Conservation (phyloP, 2,797 vertebrate genomes). For the Xenops minutus region DNA sequence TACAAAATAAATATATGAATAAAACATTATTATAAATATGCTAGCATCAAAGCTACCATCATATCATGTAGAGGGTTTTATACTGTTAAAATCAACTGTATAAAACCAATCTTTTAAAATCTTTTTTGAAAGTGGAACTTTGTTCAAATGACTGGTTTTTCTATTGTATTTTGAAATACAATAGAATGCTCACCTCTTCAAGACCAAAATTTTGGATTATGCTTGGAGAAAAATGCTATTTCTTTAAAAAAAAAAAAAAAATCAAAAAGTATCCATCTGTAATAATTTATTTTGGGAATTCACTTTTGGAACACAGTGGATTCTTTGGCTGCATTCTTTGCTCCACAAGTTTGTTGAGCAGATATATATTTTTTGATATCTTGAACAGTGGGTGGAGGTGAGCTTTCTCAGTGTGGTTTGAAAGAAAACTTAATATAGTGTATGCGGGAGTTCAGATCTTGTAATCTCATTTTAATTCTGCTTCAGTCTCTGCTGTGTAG, state of each 20-base stretch:
- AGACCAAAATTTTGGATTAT: not conserved
- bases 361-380: not conserved
- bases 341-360: not conserved
- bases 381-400: not conserved
- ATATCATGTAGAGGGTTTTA: not conserved
- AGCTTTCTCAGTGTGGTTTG: not conserved
- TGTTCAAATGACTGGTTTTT: not conserved
- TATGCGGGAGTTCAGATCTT: not conserved
- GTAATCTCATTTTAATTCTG: not conserved
- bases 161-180: not conserved
- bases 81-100: not conserved
- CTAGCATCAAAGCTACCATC: not conserved
- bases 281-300: not conserved
- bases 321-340: not conserved
- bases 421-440: not conserved
- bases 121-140: not conserved
- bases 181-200: not conserved
- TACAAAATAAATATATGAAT: constrained; percentile 41
- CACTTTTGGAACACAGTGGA: not conserved
- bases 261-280: accelerated
- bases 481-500: not conserved
- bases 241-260: not conserved
- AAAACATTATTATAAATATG: constrained; percentile 29
- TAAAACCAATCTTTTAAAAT: not conserved
- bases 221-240: not conserved